Conservation (phyloP, 2,797 vertebrate species). For the Brachymystax lenok region DNA sequence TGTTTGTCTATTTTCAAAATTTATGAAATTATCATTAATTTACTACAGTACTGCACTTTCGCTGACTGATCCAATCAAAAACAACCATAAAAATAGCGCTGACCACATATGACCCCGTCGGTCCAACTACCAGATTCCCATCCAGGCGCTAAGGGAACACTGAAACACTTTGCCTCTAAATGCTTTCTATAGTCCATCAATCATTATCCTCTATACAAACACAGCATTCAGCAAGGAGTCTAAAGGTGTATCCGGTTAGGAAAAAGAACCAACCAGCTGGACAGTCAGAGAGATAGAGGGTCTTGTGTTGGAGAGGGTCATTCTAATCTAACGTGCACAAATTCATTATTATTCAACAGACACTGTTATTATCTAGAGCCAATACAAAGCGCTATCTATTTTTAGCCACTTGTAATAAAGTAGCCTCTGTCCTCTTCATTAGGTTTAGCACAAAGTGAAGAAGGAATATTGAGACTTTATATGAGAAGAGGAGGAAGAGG, state of each 20-base stretch:
- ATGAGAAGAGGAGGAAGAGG: constrained; percentile 1
- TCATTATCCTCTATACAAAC: constrained; percentile 73
- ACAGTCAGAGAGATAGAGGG: constrained; percentile 38
- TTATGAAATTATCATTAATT: neutral
- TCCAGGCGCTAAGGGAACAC: constrained; percentile 46
- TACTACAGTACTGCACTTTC: too few species aligned
- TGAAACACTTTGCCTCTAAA: constrained; percentile 14
- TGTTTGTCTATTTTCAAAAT: neutral
- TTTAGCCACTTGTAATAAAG: constrained; percentile 41
- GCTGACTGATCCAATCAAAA: constrained; percentile 46
- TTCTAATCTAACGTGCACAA: constrained; percentile 59
- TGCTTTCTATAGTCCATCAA: constrained; percentile 68
- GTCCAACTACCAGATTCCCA: constrained; percentile 61
- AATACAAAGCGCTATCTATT: constrained; percentile 43
- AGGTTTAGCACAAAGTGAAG: constrained; percentile 21
- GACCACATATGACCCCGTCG: constrained; percentile 50
- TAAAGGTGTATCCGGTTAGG: constrained; percentile 68
- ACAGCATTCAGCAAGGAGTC: constrained; percentile 71
- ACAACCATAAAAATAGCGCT: constrained; percentile 67
- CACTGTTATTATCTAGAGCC: constrained; percentile 35
- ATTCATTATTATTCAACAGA: constrained; percentile 67
- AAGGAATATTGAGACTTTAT: constrained; percentile 10
- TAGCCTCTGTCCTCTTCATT: constrained; percentile 7
- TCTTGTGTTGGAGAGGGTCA: constrained; percentile 37
- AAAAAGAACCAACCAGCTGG: constrained; percentile 66